phyloP scores from a whole-genome alignment of 2,113 vertebrate species.

The Coregonus clupeaformis region DNA sequence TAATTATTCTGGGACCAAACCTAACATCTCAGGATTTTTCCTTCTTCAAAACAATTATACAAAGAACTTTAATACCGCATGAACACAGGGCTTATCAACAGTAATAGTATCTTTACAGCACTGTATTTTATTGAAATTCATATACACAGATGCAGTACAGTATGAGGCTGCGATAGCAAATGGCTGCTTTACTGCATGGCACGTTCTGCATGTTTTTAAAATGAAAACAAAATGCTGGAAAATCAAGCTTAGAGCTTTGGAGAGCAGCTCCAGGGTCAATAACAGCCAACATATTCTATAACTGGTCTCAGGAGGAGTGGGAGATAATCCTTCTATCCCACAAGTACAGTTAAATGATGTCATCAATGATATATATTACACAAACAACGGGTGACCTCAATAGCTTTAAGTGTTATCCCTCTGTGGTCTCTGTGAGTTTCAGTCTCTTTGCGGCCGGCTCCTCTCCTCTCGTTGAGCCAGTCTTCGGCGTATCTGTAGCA shows the following conservation, averaged over 20 bases:
- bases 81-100: no score
- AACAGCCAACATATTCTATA: slow-evolving; percentile 6
- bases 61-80: no score
- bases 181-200: slow-evolving; percentile 31
- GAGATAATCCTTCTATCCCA: slow-evolving; percentile 15
- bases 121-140: slow-evolving; percentile 28
- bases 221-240: slow-evolving; percentile 29
- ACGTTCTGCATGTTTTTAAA: slow-evolving; percentile 32
- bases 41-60: slow-evolving; percentile 3
- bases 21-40: slow-evolving; percentile 8
- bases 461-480: slow-evolving; percentile 54
- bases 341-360: background rate
- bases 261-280: slow-evolving; percentile 38
- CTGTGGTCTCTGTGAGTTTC: slow-evolving; percentile 73
- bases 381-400: background rate
- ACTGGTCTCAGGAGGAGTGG: slow-evolving; percentile 25
- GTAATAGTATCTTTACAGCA: background rate
- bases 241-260: slow-evolving; percentile 28
- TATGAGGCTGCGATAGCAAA: slow-evolving; percentile 30
- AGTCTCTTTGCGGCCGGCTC: slow-evolving; percentile 86
- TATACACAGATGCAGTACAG: slow-evolving; percentile 41
- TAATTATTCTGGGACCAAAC: slow-evolving; percentile 75
- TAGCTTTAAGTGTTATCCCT: slow-evolving; percentile 46
- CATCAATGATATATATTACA: background rate
- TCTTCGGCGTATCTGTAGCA: slow-evolving; percentile 60